Evolutionary conservation across 2,113 vertebrate genomes (phyloP).

Genomic region (Siniperca knerii): DNA sequence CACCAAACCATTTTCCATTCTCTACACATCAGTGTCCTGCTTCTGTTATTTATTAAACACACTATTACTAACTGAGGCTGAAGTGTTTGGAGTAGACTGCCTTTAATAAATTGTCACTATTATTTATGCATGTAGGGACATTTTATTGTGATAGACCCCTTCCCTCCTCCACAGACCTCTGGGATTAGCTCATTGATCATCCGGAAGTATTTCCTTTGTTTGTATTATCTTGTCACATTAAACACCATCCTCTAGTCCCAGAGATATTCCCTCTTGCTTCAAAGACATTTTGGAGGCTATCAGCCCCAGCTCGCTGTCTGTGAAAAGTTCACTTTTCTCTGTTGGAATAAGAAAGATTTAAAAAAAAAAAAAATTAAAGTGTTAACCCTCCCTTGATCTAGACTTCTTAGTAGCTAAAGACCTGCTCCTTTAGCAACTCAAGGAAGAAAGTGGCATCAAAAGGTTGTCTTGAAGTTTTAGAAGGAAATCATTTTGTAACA

Average conservation of each 20-base stretch:
- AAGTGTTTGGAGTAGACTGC: neutral
- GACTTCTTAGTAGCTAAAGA: constrained; percentile 14
- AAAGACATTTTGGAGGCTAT: constrained; percentile 41
- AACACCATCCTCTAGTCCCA: neutral
- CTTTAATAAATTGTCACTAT: neutral
- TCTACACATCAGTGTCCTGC: neutral
- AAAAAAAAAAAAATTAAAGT: neutral
- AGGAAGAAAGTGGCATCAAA: constrained; percentile 28
- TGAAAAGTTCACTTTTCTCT: constrained; percentile 19
- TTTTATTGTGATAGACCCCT: constrained; percentile 12
- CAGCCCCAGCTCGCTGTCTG: neutral
- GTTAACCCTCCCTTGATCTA: constrained; percentile 31
- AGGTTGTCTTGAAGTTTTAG: constrained; percentile 14
- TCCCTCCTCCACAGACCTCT: neutral
- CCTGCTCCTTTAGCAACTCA: neutral
- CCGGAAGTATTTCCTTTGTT: constrained; percentile 14
- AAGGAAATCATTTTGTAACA: neutral
- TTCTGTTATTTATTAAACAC: neutral
- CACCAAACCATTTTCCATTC: neutral
- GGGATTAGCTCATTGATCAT: constrained; percentile 31
- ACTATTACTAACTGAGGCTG: neutral
- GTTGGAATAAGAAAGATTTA: neutral
- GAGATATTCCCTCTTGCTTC: neutral
- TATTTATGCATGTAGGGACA: neutral
- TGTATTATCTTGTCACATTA: constrained; percentile 10